phyloP scores from a whole-genome alignment of 35 echinoderm and acorn worm genomes.

The Holothuria glaberrima region DNA sequence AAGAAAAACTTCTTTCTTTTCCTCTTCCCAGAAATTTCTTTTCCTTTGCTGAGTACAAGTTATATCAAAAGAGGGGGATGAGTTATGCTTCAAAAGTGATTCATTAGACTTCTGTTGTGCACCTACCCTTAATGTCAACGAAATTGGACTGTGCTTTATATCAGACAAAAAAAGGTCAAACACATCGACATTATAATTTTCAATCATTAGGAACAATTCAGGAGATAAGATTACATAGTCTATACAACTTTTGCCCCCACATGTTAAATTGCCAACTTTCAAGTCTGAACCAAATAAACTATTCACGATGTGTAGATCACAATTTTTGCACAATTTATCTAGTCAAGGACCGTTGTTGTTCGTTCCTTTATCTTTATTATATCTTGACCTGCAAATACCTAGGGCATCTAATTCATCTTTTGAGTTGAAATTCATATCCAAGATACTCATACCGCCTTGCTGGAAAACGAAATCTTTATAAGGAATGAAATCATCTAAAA shows the following conservation, averaged over 20 bases:
- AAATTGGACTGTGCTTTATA: no score
- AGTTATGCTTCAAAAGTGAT: neutral
- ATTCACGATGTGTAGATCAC: neutral
- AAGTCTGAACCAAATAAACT: neutral
- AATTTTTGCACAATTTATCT: conserved; percentile 12
- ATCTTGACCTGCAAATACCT: no score
- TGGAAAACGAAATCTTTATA: neutral
- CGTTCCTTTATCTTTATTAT: no score
- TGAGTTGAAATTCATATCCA: no score
- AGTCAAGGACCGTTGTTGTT: conserved; percentile 4
- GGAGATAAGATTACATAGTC: conserved; percentile 3
- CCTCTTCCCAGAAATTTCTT: neutral
- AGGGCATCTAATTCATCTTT: no score
- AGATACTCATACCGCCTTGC: no score
- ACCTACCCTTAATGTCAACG: no score
- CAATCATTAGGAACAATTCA: neutral
- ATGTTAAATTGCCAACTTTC: no score
- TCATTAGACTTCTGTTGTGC: neutral
- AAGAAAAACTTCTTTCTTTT: neutral
- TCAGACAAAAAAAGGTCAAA: no score
- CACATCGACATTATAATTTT: neutral
- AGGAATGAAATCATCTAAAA: conserved; percentile 31
- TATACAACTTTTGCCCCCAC: conserved; percentile 8
- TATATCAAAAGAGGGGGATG: neutral
- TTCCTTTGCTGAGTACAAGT: neutral